Conservation (phyloP, 1,140 invertebrate genomes). For the Aphaenogaster ashmeadi region DNA sequence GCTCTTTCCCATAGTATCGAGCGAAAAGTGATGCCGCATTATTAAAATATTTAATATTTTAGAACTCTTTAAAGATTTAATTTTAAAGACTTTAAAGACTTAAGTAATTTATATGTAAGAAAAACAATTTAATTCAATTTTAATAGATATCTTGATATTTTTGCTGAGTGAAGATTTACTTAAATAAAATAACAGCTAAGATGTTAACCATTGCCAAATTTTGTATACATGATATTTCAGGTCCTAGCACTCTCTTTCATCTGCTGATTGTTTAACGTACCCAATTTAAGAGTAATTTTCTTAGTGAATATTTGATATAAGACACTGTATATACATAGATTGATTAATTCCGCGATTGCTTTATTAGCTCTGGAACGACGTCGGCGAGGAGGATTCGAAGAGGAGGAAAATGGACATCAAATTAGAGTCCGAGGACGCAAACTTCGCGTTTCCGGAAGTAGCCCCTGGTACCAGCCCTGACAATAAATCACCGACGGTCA, state of each 20-base stretch:
- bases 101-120: no score
- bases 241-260: conserved; percentile 18
- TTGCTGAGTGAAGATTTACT: not conserved
- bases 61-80: conserved; percentile 17
- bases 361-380: conserved; percentile 82
- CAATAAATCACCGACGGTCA: conserved; percentile 69
- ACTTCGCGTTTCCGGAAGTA: conserved; percentile 86
- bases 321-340: not conserved
- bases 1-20: conserved; percentile 9
- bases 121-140: not conserved
- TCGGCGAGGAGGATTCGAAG: conserved; percentile 87
- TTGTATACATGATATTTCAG: conserved; percentile 5
- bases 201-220: not conserved
- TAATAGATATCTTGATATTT: not conserved
- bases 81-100: not conserved
- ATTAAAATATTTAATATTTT: not conserved
- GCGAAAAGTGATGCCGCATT: conserved; percentile 1
- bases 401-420: conserved; percentile 89
- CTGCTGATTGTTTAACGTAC: not conserved
- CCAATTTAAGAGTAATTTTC: not conserved
- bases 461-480: conserved; percentile 66
- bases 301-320: conserved; percentile 16
- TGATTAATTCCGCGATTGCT: conserved; percentile 61
- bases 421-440: conserved; percentile 90
- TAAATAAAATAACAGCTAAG: not conserved